These are phyloP conservation scores for Boulengeromyrus knoepffleri DNA, from an alignment of 2,113 vertebrate genomes.

Conservation along the genomic window DNA sequence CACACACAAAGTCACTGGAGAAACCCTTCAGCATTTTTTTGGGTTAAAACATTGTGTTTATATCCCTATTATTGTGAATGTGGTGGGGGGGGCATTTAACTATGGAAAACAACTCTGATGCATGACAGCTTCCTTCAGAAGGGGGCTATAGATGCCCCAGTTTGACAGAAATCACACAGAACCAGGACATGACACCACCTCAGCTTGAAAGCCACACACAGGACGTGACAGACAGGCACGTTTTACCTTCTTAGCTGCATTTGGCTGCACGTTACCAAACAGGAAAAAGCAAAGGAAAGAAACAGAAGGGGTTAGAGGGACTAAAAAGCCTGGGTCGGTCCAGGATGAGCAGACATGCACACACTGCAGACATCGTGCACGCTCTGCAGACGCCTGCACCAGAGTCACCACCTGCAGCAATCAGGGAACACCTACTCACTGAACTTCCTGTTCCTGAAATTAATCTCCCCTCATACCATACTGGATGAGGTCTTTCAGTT, in stretches of 20 bases:
- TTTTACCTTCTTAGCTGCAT: slow-evolving; percentile 57
- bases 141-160: not conserved
- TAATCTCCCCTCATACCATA: not conserved
- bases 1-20: not conserved
- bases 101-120: not conserved
- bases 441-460: not conserved
- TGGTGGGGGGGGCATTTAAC: not conserved
- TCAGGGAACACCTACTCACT: not conserved
- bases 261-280: slow-evolving; percentile 41
- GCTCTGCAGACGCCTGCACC: not conserved
- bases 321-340: not conserved
- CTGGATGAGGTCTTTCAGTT: not conserved
- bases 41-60: not conserved
- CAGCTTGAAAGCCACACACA: not conserved
- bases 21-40: not conserved
- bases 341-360: not conserved
- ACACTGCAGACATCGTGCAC: not conserved
- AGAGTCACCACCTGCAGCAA: not conserved
- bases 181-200: not conserved
- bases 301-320: slow-evolving; percentile 15
- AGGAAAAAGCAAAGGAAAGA: slow-evolving; percentile 4
- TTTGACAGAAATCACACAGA: not conserved
- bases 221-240: slow-evolving; percentile 5
- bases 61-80: not conserved
- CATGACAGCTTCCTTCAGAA: not conserved